These are phyloP conservation scores for Hippocampus comes DNA, from an alignment of 2,113 vertebrate genomes.

Conservation along the genomic window DNA sequence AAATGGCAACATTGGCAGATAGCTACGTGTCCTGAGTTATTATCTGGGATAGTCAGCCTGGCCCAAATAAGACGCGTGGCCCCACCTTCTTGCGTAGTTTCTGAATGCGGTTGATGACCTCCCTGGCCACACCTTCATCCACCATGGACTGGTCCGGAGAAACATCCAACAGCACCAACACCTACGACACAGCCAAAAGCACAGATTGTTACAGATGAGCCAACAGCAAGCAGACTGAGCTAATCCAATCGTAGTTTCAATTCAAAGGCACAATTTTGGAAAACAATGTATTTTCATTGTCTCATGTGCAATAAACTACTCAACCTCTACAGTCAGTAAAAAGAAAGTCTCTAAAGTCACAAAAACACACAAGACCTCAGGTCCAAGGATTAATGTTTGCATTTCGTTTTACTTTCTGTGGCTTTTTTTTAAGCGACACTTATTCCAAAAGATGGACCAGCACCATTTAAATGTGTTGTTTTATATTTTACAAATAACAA, in stretches of 20 bases:
- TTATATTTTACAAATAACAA: too few relatives aligned
- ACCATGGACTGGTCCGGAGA: slow-evolving; percentile 94
- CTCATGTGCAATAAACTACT: too few relatives aligned
- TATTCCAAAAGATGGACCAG: too few relatives aligned
- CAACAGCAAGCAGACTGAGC: not conserved
- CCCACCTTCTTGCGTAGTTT: slow-evolving; percentile 95
- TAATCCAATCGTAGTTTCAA: not conserved
- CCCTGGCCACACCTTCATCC: slow-evolving; percentile 92
- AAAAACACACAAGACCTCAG: not conserved
- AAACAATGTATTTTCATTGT: not conserved
- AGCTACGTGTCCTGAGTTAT: slow-evolving; percentile 42
- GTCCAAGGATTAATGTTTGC: not conserved
- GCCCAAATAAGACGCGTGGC: slow-evolving; percentile 16
- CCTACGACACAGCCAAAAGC: slow-evolving; percentile 62
- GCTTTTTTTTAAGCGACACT: not conserved
- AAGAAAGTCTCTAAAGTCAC: too few relatives aligned
- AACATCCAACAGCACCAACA: slow-evolving; percentile 87
- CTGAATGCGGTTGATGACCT: slow-evolving; percentile 98
- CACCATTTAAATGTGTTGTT: too few relatives aligned
- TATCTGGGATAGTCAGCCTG: not conserved
- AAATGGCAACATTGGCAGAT: slow-evolving; percentile 34
- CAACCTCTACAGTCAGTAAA: too few relatives aligned
- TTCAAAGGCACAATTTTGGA: not conserved
- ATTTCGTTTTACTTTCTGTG: not conserved
- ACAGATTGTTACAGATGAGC: not conserved